Conservation (phyloP, 2,113 vertebrate species). For the Anas platyrhynchos region DNA sequence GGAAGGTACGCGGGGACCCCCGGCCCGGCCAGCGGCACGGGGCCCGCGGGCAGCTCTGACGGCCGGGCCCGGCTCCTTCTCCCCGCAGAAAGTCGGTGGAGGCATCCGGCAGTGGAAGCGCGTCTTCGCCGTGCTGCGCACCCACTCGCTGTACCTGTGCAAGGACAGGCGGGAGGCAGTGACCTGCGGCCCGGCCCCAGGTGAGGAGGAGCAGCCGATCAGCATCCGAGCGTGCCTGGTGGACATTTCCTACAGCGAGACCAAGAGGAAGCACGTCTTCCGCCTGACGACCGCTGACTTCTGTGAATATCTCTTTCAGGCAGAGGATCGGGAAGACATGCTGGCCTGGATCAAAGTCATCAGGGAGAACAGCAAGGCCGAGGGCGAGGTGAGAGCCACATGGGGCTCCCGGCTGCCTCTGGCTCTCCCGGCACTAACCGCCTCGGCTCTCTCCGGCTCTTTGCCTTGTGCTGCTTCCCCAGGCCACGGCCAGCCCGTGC, state of each 20-base stretch:
- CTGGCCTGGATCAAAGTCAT: conserved; percentile 97
- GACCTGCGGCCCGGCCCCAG: conserved; percentile 79
- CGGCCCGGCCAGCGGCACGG: fast-evolving
- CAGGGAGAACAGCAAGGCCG: conserved; percentile 93
- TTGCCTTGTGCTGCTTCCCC: conserved; percentile 55
- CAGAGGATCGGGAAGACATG: conserved; percentile 97
- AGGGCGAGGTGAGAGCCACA: conserved; percentile 90
- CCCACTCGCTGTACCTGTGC: conserved; percentile 91
- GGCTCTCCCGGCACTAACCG: conserved; percentile 54
- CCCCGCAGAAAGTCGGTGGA: conserved; percentile 91
- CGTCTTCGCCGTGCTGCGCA: conserved; percentile 90
- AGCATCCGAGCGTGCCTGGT: conserved; percentile 96
- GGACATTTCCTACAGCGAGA: conserved; percentile 99
- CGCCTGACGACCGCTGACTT: conserved; percentile 98
- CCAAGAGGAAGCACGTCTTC: conserved; percentile 95
- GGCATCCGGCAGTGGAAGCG: conserved; percentile 95
- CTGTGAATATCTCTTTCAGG: conserved; percentile 99
- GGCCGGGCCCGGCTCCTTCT: not conserved
- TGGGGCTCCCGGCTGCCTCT: conserved; percentile 59
- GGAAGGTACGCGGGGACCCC: conserved; percentile 82
- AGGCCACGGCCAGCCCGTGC: not conserved
- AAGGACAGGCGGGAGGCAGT: conserved; percentile 95
- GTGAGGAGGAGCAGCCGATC: conserved; percentile 95
- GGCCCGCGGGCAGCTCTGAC: not conserved
- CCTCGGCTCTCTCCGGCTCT: conserved; percentile 57